phyloP scores from a whole-genome alignment of 2,113 vertebrate species.

The Hymenochirus boettgeri region DNA sequence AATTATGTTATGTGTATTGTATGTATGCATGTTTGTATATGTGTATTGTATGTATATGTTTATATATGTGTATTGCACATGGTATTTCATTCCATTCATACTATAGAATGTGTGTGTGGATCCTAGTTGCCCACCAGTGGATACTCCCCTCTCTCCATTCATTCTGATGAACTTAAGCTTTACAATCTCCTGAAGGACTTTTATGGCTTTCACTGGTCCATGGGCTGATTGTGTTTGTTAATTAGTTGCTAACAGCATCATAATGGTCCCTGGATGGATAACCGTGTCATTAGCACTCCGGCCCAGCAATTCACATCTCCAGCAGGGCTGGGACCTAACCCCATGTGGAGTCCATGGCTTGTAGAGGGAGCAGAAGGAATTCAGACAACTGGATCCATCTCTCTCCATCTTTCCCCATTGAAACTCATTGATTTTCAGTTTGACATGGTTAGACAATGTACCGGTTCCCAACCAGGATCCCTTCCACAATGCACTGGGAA shows the following conservation, averaged over 20 bases:
- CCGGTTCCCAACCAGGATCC: not conserved
- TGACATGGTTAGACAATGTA: not conserved
- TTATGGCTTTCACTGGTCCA: constrained; percentile 52
- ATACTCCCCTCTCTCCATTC: constrained; percentile 41
- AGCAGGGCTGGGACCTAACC: constrained; percentile 45
- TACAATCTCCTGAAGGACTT: constrained; percentile 43
- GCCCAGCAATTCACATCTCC: constrained; percentile 54
- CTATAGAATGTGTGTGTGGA: no score
- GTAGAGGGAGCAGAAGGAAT: constrained; percentile 41
- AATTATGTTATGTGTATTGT: no score
- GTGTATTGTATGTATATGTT: no score
- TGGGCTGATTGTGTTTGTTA: constrained; percentile 66
- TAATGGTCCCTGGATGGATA: constrained; percentile 68
- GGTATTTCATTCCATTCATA: no score
- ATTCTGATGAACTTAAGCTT: constrained; percentile 43
- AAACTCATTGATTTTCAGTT: constrained; percentile 1
- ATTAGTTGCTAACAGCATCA: constrained; percentile 74
- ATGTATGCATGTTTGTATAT: no score
- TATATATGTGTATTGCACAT: no score
- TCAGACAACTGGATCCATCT: constrained; percentile 9
- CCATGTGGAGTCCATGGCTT: constrained; percentile 51
- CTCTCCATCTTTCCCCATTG: not conserved
- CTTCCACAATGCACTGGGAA: not conserved
- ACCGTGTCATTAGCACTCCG: constrained; percentile 62
- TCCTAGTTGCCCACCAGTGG: constrained; percentile 29